A percentile compares a stretch with the other conserved stretches of the same genome.
Evolutionary conservation across 2,888 invertebrate genomes (phyloP).

Genomic region (Pristionchus japonicus): DNA sequence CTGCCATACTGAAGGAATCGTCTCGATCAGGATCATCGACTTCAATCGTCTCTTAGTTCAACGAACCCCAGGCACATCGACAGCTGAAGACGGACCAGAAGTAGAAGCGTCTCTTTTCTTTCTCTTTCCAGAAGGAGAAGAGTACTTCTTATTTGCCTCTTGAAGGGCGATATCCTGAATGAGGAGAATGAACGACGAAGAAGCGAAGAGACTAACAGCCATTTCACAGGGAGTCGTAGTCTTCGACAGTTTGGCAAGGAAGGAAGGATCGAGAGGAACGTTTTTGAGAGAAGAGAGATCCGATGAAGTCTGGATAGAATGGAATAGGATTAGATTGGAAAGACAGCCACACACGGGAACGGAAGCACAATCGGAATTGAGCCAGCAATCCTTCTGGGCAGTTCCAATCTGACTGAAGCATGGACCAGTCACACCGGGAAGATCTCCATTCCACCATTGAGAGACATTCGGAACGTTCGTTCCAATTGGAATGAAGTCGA

Average conservation of each 20-base stretch:
- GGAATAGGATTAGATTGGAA: background rate
- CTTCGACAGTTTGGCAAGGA: background rate
- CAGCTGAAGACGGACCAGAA: too few species aligned
- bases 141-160: background rate
- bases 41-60: too few species aligned
- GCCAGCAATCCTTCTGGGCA: background rate
- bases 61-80: background rate
- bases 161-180: background rate
- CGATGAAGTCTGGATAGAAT: background rate
- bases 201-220: background rate
- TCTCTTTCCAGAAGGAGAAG: background rate
- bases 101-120: background rate
- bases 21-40: too few species aligned
- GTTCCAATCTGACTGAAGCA: background rate
- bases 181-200: background rate
- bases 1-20: background rate
- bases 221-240: background rate
- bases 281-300: background rate
- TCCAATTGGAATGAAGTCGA: constrained; percentile 1
- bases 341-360: too few species aligned
- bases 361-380: too few species aligned
- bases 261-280: background rate
- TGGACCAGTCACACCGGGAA: background rate
- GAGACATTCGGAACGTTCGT: background rate
- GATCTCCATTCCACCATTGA: background rate